phyloP scores from a whole-genome alignment of 1,140 invertebrate species.

The Glossosoma conforme region DNA sequence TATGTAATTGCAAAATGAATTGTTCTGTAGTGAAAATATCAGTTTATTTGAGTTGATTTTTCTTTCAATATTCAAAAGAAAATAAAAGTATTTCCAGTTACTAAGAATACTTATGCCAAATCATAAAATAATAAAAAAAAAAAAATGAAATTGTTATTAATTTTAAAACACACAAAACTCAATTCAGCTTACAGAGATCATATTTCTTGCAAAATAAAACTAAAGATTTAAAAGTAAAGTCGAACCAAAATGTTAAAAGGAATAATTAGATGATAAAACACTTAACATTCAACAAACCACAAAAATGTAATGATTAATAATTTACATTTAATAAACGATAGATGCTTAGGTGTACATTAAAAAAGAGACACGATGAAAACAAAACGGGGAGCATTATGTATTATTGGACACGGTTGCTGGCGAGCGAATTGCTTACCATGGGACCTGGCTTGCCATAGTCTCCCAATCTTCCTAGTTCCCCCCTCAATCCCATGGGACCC shows the following conservation, averaged over 20 bases:
- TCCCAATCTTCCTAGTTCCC: constrained; percentile 69
- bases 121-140: too few species aligned
- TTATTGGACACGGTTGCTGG: constrained; percentile 36
- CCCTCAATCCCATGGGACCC: constrained; percentile 86
- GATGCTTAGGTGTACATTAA: constrained; percentile 11
- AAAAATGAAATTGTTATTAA: too few species aligned
- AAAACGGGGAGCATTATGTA: constrained; percentile 13
- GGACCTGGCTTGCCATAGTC: constrained; percentile 70
- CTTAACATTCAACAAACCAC: constrained; percentile 28
- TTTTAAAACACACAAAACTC: too few species aligned
- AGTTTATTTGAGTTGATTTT: too few species aligned
- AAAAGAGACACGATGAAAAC: constrained; percentile 13
- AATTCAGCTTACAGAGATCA: too few species aligned
- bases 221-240: not conserved
- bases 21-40: too few species aligned
- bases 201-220: not conserved
- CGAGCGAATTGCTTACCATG: constrained; percentile 61
- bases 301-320: constrained; percentile 24
- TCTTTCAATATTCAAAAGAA: too few species aligned
- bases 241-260: not conserved
- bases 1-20: too few species aligned
- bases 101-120: too few species aligned
- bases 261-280: constrained; percentile 11
- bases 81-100: too few species aligned
- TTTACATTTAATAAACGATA: constrained; percentile 22